Evolutionary conservation across 2,888 invertebrate species (phyloP), one percentile per base, ranked within the genome.

Genomic region (Pterobdella sp.): DNA sequence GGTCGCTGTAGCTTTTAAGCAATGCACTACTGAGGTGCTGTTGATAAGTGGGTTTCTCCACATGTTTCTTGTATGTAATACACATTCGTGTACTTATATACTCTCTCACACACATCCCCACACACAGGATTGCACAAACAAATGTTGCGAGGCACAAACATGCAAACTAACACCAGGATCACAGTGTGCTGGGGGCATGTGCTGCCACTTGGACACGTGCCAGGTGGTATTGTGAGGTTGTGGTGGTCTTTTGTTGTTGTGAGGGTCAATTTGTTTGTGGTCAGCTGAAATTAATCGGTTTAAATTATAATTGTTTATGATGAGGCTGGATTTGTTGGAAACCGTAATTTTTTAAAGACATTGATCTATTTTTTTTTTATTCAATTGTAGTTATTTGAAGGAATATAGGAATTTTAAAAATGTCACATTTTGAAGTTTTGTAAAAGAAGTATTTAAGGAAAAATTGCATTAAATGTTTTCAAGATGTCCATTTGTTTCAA

Each of bases 181-280:
- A 26, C 26, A 29, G 42, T 68, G 69, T 22, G 49, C 94, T 0
- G 91, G 92, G 0, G 97, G 98, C 7, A 73, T 89, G 79, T 98
- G 97, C 85, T 97, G 97, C 84, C 93, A 97, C 84, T 84, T 91
- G 68, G 85, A 79, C 42, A 84, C 82, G 1, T 87, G 86, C 78
- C 80, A 86, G 81, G 90, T 90, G 79, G 26, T 22, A 3, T 66
- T 32, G 3, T 66, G 52, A 18, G 52, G 18, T 52, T 14, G 52
- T 18, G 52, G 14, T 52, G 52, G 22, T 52, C 22, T 66, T 3
- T 34, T 18, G 10, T 34, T 34, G 35, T 34, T 29, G 32, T 65
- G 14, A 31, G 4, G 14, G n/a, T 29, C 22, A 10, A 63, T 63
- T 7, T 18, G 7, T 7, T 29, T 63, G 31, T 63, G 7, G 64